Conservation (phyloP, 2,113 vertebrate genomes). For the Clarias gariepinus region DNA sequence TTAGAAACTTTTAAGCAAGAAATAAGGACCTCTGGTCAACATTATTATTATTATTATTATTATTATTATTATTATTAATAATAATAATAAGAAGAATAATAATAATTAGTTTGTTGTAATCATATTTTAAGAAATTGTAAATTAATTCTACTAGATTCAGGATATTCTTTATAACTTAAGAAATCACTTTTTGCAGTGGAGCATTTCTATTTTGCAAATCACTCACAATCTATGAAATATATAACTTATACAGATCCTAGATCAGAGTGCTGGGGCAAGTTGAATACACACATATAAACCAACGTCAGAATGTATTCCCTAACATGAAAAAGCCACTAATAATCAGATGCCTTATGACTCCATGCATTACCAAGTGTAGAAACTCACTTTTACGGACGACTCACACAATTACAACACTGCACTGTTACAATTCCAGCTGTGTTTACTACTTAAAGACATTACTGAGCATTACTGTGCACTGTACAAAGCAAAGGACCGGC, state of each 20-base stretch:
- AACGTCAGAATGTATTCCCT: background rate
- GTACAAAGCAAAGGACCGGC: background rate
- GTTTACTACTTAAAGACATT: constrained; percentile 1
- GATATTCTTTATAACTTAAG: too few relatives aligned
- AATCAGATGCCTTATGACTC: background rate
- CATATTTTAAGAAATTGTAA: too few relatives aligned
- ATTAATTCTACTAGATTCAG: too few relatives aligned
- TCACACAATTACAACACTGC: background rate
- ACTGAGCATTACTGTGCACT: background rate
- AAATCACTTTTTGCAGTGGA: background rate
- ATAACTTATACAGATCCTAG: background rate
- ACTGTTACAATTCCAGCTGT: background rate
- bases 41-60: too few relatives aligned
- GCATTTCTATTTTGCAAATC: background rate
- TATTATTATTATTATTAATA: too few relatives aligned
- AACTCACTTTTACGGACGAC: background rate
- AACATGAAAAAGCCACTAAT: background rate
- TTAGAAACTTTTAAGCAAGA: too few relatives aligned
- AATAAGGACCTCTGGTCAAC: too few relatives aligned
- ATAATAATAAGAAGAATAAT: too few relatives aligned
- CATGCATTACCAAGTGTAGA: background rate
- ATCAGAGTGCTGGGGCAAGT: background rate
- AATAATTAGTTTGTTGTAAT: too few relatives aligned
- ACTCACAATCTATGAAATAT: background rate
- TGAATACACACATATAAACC: background rate